A percentile compares a stretch with the other conserved stretches of the same genome.
Evolutionary conservation across 2,888 invertebrate genomes (phyloP).

Genomic region (Quadroppia sp.): DNA sequence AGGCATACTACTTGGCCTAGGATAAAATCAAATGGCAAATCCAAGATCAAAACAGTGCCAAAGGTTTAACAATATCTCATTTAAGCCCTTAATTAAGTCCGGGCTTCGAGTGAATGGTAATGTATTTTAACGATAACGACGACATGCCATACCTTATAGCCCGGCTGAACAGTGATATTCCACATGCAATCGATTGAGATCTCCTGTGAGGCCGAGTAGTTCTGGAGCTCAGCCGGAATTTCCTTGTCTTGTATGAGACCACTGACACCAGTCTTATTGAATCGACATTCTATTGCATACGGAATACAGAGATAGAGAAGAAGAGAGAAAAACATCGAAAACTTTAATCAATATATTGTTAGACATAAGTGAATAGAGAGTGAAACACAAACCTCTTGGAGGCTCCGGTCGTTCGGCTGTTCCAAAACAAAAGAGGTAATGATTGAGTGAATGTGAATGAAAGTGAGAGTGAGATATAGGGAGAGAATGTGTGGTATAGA

Average conservation of each 20-base stretch:
- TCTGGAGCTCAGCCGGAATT: conserved; percentile 58
- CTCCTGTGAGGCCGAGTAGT: conserved; percentile 58
- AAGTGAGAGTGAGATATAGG: not conserved
- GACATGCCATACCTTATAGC: conserved; percentile 66
- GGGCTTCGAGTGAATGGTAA: too few species aligned
- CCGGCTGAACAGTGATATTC: conserved; percentile 63
- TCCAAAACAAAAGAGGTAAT: not conserved
- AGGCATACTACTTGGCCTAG: too few species aligned
- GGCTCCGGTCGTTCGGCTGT: conserved; percentile 40
- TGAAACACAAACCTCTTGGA: conserved; percentile 29
- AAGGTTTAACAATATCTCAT: too few species aligned
- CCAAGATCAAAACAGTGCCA: too few species aligned
- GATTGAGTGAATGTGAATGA: not conserved
- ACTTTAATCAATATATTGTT: conserved; percentile 23
- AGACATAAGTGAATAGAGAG: not conserved
- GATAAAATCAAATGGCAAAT: too few species aligned
- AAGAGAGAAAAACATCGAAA: conserved; percentile 13
- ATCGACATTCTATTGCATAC: conserved; percentile 57
- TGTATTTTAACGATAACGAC: too few species aligned
- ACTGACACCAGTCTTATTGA: conserved; percentile 58
- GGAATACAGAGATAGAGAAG: too few species aligned
- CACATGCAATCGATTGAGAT: conserved; percentile 70
- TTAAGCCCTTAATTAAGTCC: too few species aligned
- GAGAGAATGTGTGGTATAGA: too few species aligned
- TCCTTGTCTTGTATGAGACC: conserved; percentile 61